phyloP scores from a whole-genome alignment of 2,113 vertebrate species.

The Poicephalus gulielmi region DNA sequence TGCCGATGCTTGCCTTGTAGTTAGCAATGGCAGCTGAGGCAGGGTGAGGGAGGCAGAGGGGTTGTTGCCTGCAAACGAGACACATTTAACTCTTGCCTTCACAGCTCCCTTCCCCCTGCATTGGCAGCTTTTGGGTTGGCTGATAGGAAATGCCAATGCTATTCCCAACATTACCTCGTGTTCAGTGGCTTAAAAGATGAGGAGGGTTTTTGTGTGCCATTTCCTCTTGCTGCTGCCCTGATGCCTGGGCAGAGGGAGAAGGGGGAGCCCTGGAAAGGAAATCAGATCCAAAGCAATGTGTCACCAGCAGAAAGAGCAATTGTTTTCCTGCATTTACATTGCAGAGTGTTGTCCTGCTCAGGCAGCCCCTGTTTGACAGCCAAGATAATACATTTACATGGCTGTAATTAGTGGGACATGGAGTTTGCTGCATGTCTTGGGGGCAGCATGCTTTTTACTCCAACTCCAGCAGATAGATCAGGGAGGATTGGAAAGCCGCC shows the following conservation, averaged over 20 bases:
- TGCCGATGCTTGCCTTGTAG: background rate
- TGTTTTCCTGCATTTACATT: conserved; percentile 26
- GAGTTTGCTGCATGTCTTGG: conserved; percentile 38
- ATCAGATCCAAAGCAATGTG: conserved; percentile 23
- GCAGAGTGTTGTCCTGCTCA: background rate
- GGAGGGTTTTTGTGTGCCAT: background rate
- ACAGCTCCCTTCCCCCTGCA: accelerated
- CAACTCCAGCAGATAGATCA: conserved; percentile 28
- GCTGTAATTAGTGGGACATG: conserved; percentile 57
- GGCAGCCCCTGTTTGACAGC: conserved; percentile 28
- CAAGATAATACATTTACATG: conserved; percentile 56
- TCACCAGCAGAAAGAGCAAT: conserved; percentile 41
- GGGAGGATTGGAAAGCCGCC: conserved; percentile 11
- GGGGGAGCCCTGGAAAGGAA: conserved; percentile 21
- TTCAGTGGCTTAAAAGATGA: background rate
- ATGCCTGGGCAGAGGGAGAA: background rate
- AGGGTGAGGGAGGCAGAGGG: background rate
- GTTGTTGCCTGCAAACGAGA: background rate
- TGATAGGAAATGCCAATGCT: background rate
- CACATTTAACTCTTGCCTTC: background rate
- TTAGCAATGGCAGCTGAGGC: background rate
- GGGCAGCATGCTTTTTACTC: conserved; percentile 42
- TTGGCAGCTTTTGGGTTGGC: background rate
- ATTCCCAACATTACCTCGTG: background rate
- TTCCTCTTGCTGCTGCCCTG: background rate